These are phyloP conservation scores for Pachycephus smyrnensis DNA, from an alignment of 2,888 invertebrate species.

Conservation along the genomic window DNA sequence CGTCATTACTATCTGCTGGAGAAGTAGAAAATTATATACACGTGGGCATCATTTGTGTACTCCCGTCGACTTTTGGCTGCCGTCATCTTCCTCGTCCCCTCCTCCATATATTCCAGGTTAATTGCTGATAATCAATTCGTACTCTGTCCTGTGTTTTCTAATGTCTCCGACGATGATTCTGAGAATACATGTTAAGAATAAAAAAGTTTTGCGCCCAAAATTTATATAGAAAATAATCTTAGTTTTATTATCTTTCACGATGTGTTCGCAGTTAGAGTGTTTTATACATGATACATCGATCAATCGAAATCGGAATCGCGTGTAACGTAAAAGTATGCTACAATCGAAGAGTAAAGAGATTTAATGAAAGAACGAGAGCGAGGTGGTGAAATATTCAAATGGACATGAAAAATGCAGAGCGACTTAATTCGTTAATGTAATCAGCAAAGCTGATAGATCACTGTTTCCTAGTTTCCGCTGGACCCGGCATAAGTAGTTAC, in stretches of 20 bases:
- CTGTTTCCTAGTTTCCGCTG: background rate
- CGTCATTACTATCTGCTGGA: too few species aligned
- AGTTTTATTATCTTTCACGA: constrained; percentile 41
- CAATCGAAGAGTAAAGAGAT: background rate
- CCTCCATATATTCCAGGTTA: too few species aligned
- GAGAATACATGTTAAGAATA: too few species aligned
- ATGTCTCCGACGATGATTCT: too few species aligned
- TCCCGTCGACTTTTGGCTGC: too few species aligned
- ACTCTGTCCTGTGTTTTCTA: too few species aligned
- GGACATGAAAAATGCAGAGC: background rate
- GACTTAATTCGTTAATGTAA: background rate
- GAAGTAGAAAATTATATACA: too few species aligned
- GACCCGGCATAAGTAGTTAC: background rate
- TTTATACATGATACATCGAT: constrained; percentile 37
- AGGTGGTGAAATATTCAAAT: background rate
- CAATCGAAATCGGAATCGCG: background rate
- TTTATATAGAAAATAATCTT: constrained; percentile 31
- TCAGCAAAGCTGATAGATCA: background rate
- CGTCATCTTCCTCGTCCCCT: too few species aligned
- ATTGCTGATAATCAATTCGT: too few species aligned
- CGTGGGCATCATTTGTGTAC: too few species aligned
- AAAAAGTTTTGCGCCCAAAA: background rate
- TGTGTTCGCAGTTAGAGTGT: constrained; percentile 33
- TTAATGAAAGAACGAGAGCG: background rate
- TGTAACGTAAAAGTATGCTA: background rate